phyloP scores from a whole-genome alignment of 2,113 vertebrate genomes.

The Embiotoca jacksoni region DNA sequence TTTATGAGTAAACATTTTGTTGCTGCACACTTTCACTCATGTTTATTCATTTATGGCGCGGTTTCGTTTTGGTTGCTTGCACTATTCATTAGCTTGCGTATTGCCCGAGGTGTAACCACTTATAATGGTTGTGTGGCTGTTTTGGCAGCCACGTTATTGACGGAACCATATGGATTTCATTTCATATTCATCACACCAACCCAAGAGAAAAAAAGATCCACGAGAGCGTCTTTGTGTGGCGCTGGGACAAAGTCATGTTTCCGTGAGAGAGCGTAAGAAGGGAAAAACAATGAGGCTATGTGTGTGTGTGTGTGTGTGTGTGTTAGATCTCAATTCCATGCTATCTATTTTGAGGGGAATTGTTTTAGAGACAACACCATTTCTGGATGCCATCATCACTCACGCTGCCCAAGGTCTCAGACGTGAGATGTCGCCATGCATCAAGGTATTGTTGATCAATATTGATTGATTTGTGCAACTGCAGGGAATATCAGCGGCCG shows the following conservation, averaged over 20 bases:
- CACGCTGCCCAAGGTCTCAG: constrained; percentile 75
- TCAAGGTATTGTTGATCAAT: constrained; percentile 80
- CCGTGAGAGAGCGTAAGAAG: constrained; percentile 30
- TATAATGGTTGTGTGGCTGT: constrained; percentile 57
- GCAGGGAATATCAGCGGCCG: constrained; percentile 68
- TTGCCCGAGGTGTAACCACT: constrained; percentile 72
- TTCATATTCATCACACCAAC: constrained; percentile 64
- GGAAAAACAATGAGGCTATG: constrained; percentile 31
- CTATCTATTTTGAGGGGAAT: constrained; percentile 55
- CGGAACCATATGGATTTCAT: constrained; percentile 70
- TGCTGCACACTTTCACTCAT: constrained; percentile 60
- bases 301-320: constrained; percentile 25
- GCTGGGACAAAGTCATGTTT: constrained; percentile 38
- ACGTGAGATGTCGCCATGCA: constrained; percentile 72
- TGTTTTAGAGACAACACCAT: constrained; percentile 58
- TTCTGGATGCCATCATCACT: constrained; percentile 75
- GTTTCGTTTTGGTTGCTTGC: constrained; percentile 74
- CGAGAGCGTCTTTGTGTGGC: constrained; percentile 27
- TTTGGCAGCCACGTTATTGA: constrained; percentile 69
- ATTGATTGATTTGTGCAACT: constrained; percentile 72
- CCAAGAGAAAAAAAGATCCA: constrained; percentile 23
- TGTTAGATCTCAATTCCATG: constrained; percentile 58
- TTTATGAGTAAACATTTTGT: constrained; percentile 72
- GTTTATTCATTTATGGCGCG: constrained; percentile 73
- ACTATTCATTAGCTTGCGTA: constrained; percentile 77